Conservation (phyloP, 2,113 vertebrate genomes). For the Triplophysa rosa region DNA sequence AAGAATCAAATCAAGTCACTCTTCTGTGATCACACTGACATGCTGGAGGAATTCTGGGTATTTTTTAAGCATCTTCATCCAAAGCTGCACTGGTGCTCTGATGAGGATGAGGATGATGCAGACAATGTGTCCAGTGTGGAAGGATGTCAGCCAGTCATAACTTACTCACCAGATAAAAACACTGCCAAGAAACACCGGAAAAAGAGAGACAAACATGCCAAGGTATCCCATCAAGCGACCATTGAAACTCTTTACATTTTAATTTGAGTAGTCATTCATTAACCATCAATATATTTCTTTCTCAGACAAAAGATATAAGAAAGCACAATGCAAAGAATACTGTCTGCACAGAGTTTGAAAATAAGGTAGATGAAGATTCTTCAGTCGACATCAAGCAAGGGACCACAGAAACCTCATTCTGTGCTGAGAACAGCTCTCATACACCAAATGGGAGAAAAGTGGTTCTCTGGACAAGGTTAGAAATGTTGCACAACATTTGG, state of each 20-base stretch:
- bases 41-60: constrained; percentile 83
- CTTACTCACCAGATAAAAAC: constrained; percentile 77
- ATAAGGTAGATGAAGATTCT: constrained; percentile 75
- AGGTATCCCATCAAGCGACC: constrained; percentile 5
- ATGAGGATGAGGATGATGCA: constrained; percentile 60
- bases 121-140: constrained; percentile 5
- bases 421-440: constrained; percentile 85
- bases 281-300: background rate
- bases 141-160: constrained; percentile 47
- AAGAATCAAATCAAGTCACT: constrained; percentile 84
- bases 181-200: constrained; percentile 64
- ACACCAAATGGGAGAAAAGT: constrained; percentile 83
- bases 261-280: background rate
- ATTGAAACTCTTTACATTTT: background rate
- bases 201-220: constrained; percentile 63
- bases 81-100: constrained; percentile 65
- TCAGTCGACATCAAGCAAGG: constrained; percentile 65
- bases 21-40: constrained; percentile 76
- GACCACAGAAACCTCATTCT: constrained; percentile 58
- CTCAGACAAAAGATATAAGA: constrained; percentile 20
- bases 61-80: constrained; percentile 82
- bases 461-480: constrained; percentile 89
- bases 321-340: background rate
- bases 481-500: background rate
- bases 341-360: constrained; percentile 50